Evolutionary conservation across 2,797 vertebrate species (phyloP).

Genomic region (Tokudaia muenninki): DNA sequence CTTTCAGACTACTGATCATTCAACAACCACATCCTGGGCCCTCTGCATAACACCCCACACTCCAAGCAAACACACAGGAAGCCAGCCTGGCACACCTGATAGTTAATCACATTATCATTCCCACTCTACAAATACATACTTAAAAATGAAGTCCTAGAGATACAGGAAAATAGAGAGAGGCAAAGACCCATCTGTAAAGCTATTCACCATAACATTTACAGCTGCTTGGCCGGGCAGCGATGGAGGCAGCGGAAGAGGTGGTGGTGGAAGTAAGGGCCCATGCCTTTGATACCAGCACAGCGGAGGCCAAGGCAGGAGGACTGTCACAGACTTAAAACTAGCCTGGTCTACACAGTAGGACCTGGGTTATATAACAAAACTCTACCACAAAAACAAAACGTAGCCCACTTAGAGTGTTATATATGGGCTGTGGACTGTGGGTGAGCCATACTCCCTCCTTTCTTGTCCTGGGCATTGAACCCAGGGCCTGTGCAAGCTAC

Average conservation of each 20-base stretch:
- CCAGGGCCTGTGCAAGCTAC: neutral
- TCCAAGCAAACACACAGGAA: constrained; percentile 20
- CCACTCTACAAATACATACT: constrained; percentile 10
- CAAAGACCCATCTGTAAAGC: neutral
- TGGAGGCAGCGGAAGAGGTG: accelerated
- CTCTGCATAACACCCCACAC: neutral
- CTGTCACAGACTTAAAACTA: neutral
- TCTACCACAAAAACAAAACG: neutral
- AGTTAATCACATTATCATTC: constrained; percentile 24
- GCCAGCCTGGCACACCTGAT: neutral
- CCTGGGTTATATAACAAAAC: neutral
- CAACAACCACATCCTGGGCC: neutral
- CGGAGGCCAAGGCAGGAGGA: neutral
- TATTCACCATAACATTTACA: constrained; percentile 2
- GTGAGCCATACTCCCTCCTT: neutral
- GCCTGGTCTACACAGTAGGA: neutral
- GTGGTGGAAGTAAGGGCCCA: neutral
- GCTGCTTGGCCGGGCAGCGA: neutral
- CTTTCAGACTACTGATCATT: constrained; percentile 3
- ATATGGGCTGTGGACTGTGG: neutral
- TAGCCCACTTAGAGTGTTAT: neutral
- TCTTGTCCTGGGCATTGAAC: neutral
- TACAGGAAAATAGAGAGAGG: neutral
- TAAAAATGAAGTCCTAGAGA: neutral
- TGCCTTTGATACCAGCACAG: neutral